Evolutionary conservation across 2,113 vertebrate genomes (phyloP).

Genomic region (Hippopotamus amphibius): DNA sequence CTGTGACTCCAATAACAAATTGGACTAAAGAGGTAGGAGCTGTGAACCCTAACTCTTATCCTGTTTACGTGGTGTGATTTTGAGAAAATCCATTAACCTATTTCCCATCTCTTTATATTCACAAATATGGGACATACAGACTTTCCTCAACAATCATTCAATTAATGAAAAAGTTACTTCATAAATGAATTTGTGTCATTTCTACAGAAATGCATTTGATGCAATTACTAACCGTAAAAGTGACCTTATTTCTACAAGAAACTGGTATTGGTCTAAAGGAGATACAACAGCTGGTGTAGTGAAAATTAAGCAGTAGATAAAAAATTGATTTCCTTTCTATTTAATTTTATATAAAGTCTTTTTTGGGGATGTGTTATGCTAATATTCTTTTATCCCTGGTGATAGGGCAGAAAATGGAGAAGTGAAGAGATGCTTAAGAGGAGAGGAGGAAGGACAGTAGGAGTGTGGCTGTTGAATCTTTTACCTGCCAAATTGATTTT

Average conservation of each 20-base stretch:
- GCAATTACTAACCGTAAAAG: not conserved
- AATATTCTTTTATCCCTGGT: not conserved
- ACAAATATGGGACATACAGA: not conserved
- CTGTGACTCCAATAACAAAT: constrained; percentile 70
- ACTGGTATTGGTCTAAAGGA: not conserved
- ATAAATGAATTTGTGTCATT: not conserved
- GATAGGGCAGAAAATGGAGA: not conserved
- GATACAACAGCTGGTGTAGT: constrained; percentile 24
- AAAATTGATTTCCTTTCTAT: constrained; percentile 43
- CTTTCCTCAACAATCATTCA: not conserved
- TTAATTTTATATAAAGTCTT: constrained; percentile 31
- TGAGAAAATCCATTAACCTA: constrained; percentile 42
- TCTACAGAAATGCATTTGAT: constrained; percentile 37
- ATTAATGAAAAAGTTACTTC: constrained; percentile 8
- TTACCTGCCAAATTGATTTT: constrained; percentile 33
- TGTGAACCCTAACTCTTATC: not conserved
- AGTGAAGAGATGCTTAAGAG: not conserved
- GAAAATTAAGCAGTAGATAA: constrained; percentile 1
- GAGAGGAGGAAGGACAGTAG: not conserved
- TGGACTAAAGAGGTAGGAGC: not conserved
- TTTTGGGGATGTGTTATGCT: not conserved
- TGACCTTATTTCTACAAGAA: constrained; percentile 19
- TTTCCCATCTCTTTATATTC: constrained; percentile 19
- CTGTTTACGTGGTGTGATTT: not conserved
- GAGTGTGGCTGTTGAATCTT: not conserved